Base-by-base conservation (phyloP, 2,113 vertebrate species). In the Vulpes ferrilata region DNA sequence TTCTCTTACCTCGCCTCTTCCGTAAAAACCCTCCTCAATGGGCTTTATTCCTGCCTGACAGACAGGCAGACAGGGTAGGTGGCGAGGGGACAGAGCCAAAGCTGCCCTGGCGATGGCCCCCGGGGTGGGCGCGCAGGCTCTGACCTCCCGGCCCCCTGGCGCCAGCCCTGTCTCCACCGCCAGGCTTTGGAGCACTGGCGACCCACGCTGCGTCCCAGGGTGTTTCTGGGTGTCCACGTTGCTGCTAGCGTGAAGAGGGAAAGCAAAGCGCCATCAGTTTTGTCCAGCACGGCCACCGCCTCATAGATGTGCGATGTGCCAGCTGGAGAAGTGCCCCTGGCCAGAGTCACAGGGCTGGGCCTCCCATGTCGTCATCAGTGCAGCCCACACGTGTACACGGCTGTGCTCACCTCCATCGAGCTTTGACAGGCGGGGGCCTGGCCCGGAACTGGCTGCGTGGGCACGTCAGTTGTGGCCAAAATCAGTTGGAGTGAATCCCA, bases 291-390 rank as follows among this genome's bases (percentile, higher is more conserved):
- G 0, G 32, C 64, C 62, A 15, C n/a, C 0, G 0, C 69, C 53
- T 59, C 55, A 8, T 23, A 23, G 60, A 20, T 7, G 32, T 6
- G 17, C 64, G 4, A 4, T 5, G 25, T 55, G 32, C 13, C 81
- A 7, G 11, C 27, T 0, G 35, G n/a, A 15, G 57, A 38, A 11
- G 9, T 32, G 13, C 32, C 16, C 43, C 15, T 32, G 2, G 88
- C n/a, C 0, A 7, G 22, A 0, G 4, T 12, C 27, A 13, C 27
- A 0, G 71, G 64, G 16, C 43, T 4, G 4, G n/a, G 35, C 35
- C 65, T 71, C 73, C n/a, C 67, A 35, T 2, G 32, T 22, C 23
- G 2, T 7, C 57, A 2, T 5, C n/a, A 19, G 64, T 11, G 11
- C 10, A 1, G 80, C 64, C 43, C 3, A 10, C 0, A 12, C 7